Conservation (phyloP, 2,113 vertebrate species). For the Calonectris borealis region DNA sequence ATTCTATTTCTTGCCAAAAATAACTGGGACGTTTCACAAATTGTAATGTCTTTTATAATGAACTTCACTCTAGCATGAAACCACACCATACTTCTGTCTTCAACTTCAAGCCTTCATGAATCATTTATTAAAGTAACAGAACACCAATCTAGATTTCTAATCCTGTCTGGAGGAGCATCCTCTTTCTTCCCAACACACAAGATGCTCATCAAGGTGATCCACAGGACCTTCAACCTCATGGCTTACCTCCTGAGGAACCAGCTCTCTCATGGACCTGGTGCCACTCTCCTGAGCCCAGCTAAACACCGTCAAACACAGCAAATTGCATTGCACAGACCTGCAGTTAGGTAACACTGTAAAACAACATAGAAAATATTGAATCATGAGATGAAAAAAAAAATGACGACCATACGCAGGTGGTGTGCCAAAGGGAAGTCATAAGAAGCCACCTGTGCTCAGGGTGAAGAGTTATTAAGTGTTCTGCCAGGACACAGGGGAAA, state of each 20-base stretch:
- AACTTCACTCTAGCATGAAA: neutral
- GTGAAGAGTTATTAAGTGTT: neutral
- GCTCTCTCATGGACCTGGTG: neutral
- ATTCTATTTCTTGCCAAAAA: neutral
- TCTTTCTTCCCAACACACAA: neutral
- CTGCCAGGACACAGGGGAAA: neutral
- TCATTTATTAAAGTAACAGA: neutral
- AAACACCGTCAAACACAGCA: neutral
- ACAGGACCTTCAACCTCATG: neutral
- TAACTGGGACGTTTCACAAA: neutral
- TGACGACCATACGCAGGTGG: too few relatives aligned
- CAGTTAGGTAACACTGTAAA: neutral
- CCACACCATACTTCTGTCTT: neutral
- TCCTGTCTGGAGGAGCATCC: neutral
- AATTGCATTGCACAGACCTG: neutral
- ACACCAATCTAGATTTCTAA: neutral
- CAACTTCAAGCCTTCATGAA: neutral
- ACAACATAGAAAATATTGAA: neutral
- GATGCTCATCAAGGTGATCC: neutral
- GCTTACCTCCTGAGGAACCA: neutral
- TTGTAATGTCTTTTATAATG: neutral
- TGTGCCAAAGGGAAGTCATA: neutral
- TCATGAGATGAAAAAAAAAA: neutral
- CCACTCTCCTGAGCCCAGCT: neutral
- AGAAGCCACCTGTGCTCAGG: neutral